Percentiles rank a stretch among this genome's conserved stretches.
phyloP scores from a whole-genome alignment of 2,113 vertebrate species.

The Elgaria multicarinata region DNA sequence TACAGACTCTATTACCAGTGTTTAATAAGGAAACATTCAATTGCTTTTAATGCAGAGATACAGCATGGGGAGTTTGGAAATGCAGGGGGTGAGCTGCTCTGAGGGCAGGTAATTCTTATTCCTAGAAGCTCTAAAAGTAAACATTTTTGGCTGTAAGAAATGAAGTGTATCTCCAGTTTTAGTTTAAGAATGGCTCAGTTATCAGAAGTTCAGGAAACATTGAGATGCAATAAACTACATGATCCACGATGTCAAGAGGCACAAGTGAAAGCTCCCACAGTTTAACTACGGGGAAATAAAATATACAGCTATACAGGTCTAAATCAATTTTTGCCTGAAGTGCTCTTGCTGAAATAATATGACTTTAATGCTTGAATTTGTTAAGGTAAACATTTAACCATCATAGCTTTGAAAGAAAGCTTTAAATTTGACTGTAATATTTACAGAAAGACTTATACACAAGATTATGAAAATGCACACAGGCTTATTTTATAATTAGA shows the following conservation, averaged over 20 bases:
- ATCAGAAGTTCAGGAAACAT: neutral
- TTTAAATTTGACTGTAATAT: neutral
- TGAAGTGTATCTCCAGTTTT: neutral
- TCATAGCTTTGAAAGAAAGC: neutral
- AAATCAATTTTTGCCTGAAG: conserved; percentile 1
- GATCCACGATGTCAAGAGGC: neutral
- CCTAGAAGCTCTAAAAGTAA: neutral
- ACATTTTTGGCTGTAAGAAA: neutral
- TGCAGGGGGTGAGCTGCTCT: neutral
- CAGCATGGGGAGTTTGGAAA: neutral
- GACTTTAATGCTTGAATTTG: neutral
- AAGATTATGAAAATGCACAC: neutral
- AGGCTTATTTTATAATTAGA: neutral
- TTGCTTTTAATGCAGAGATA: neutral
- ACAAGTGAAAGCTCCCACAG: neutral
- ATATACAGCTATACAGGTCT: neutral
- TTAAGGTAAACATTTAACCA: neutral
- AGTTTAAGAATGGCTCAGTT: neutral
- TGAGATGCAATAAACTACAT: neutral
- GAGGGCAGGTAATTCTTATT: neutral
- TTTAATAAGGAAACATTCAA: neutral
- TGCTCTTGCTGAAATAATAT: neutral
- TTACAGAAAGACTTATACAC: neutral
- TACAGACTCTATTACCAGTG: neutral
- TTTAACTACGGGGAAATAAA: neutral